Conservation (phyloP, 2,113 vertebrate genomes). For the Odontesthes bonariensis region DNA sequence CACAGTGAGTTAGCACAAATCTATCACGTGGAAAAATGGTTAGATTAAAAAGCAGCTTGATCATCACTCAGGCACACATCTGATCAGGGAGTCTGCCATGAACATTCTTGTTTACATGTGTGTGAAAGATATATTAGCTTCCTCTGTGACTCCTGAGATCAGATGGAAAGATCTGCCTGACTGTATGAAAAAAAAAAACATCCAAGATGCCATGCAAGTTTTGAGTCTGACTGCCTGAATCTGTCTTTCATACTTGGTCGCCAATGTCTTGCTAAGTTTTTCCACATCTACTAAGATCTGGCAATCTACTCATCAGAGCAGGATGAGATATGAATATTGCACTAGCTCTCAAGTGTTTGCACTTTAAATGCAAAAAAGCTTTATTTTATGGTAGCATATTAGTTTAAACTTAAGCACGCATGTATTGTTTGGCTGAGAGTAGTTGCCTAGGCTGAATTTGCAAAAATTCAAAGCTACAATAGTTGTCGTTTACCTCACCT, state of each 20-base stretch:
- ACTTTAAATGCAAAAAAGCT: constrained; percentile 50
- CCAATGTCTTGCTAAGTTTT: constrained; percentile 32
- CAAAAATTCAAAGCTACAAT: constrained; percentile 48
- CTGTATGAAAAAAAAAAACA: constrained; percentile 24
- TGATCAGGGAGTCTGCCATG: constrained; percentile 45
- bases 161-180: constrained; percentile 27
- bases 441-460: constrained; percentile 47
- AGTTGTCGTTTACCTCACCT: constrained; percentile 54
- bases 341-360: constrained; percentile 59
- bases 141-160: constrained; percentile 28
- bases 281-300: constrained; percentile 31
- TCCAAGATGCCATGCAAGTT: constrained; percentile 31
- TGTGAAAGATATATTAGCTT: constrained; percentile 33
- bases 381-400: constrained; percentile 45
- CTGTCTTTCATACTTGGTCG: constrained; percentile 30
- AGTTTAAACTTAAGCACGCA: constrained; percentile 54
- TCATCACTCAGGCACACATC: constrained; percentile 42
- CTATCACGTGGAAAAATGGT: constrained; percentile 32
- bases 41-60: constrained; percentile 53
- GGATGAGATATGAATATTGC: constrained; percentile 46
- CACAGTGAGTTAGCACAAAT: constrained; percentile 42
- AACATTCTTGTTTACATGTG: constrained; percentile 52
- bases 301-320: constrained; percentile 46
- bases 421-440: constrained; percentile 64
- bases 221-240: constrained; percentile 42